A percentile compares a stretch with the other conserved stretches of the same genome.
These are phyloP conservation scores for Schizopygopsis malacanthus DNA, from an alignment of 2,797 vertebrate species.

Conservation along the genomic window DNA sequence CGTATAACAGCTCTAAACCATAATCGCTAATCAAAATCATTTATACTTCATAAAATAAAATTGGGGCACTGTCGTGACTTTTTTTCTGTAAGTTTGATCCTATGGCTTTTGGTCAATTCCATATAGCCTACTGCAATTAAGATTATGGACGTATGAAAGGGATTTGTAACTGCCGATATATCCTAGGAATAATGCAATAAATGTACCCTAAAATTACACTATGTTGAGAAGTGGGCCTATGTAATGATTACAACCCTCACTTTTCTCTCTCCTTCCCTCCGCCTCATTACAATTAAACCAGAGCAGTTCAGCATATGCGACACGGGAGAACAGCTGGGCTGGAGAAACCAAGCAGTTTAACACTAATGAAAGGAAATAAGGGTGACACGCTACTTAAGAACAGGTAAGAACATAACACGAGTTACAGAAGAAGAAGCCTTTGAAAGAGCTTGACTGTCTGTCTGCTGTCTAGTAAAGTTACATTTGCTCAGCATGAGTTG, in stretches of 20 bases:
- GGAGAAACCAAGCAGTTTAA: constrained; percentile 3
- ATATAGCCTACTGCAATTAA: constrained; percentile 8
- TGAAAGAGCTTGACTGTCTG: background rate
- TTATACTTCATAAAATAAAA: background rate
- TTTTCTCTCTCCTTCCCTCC: background rate
- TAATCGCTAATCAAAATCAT: background rate
- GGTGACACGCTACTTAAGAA: background rate
- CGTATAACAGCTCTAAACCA: background rate
- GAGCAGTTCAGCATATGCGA: constrained; percentile 16
- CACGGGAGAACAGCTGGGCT: constrained; percentile 7
- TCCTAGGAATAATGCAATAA: constrained; percentile 19
- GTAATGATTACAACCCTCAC: constrained; percentile 21
- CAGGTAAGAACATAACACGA: background rate
- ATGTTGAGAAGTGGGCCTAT: constrained; percentile 21
- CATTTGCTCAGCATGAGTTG: constrained; percentile 7
- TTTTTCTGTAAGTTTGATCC: background rate
- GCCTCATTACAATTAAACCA: constrained; percentile 25
- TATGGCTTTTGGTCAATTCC: too few species aligned
- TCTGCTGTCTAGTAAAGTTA: constrained; percentile 24
- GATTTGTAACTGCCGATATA: background rate
- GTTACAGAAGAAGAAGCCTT: background rate
- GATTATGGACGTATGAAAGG: background rate
- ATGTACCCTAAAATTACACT: constrained; percentile 22
- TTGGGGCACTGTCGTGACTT: background rate
- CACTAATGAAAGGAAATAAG: background rate